phyloP scores from a whole-genome alignment of 2,797 vertebrate species.

The Phataginus tricuspis region DNA sequence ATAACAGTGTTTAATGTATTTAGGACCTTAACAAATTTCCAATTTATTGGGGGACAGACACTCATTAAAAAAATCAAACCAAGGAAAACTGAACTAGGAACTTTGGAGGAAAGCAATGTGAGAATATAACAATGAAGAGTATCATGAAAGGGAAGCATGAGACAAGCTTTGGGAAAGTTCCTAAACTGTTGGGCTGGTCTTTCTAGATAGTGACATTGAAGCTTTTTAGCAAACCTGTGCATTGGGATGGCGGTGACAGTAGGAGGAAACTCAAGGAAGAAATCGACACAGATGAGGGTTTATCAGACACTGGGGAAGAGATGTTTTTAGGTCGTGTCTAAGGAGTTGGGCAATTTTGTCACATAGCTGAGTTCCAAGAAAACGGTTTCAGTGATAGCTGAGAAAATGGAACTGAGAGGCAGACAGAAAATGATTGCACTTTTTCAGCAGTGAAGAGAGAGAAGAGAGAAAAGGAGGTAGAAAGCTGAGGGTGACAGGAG shows the following conservation, averaged over 20 bases:
- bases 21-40: not conserved
- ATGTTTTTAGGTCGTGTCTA: not conserved
- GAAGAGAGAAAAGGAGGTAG: not conserved
- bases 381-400: not conserved
- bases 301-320: not conserved
- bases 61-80: not conserved
- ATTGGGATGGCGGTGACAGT: not conserved
- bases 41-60: not conserved
- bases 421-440: not conserved
- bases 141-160: not conserved
- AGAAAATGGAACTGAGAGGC: not conserved
- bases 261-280: not conserved
- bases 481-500: not conserved
- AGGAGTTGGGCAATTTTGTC: not conserved
- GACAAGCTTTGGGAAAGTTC: not conserved
- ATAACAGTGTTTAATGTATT: not conserved
- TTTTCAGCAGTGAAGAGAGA: not conserved
- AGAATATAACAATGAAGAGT: not conserved
- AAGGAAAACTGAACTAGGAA: not conserved
- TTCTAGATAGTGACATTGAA: conserved; percentile 14
- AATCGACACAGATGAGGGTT: not conserved
- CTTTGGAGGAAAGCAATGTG: not conserved
- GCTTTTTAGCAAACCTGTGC: not conserved
- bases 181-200: not conserved
- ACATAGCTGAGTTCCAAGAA: not conserved